Percentiles rank a stretch among this genome's conserved stretches.
These are phyloP conservation scores for Crenuchus spilurus DNA, from an alignment of 2,797 vertebrate species.

Conservation along the genomic window DNA sequence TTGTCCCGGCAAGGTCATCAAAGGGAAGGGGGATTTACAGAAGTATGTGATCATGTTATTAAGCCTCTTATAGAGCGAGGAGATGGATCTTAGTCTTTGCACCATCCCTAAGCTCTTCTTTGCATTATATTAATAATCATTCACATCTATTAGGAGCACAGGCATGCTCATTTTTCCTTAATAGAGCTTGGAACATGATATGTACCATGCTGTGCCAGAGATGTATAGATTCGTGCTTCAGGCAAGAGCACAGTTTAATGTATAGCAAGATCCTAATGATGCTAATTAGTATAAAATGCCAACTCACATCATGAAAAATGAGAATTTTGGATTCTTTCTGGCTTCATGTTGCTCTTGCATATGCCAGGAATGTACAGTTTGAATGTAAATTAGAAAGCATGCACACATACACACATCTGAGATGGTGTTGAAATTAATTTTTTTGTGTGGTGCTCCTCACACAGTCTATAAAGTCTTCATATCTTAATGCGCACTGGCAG, in stretches of 20 bases:
- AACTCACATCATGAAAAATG: constrained; percentile 11
- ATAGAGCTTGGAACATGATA: background rate
- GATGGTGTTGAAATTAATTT: constrained; percentile 15
- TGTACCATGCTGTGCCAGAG: constrained; percentile 8
- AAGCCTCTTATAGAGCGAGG: constrained; percentile 46
- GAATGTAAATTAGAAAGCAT: background rate
- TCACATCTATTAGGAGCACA: constrained; percentile 26
- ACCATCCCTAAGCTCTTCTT: constrained; percentile 13
- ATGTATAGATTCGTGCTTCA: constrained; percentile 6
- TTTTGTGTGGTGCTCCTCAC: background rate
- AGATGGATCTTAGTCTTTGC: constrained; percentile 27
- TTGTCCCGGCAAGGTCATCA: constrained; percentile 47
- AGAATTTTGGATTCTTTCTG: constrained; percentile 2
- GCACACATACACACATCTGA: too few species aligned
- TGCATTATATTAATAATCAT: constrained; percentile 40
- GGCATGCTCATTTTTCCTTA: background rate
- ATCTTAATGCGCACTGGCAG: constrained; percentile 11
- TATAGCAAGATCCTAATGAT: constrained; percentile 15
- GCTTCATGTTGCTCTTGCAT: background rate
- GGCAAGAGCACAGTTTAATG: constrained; percentile 13
- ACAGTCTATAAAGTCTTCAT: background rate
- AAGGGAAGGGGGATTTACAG: constrained; percentile 48
- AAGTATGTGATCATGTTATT: constrained; percentile 51
- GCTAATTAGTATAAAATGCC: constrained; percentile 33
- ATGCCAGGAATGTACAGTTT: background rate